A percentile compares a stretch with the other conserved stretches of the same genome.
Evolutionary conservation across 2,113 vertebrate species (phyloP).

Genomic region (Rattus rattus): DNA sequence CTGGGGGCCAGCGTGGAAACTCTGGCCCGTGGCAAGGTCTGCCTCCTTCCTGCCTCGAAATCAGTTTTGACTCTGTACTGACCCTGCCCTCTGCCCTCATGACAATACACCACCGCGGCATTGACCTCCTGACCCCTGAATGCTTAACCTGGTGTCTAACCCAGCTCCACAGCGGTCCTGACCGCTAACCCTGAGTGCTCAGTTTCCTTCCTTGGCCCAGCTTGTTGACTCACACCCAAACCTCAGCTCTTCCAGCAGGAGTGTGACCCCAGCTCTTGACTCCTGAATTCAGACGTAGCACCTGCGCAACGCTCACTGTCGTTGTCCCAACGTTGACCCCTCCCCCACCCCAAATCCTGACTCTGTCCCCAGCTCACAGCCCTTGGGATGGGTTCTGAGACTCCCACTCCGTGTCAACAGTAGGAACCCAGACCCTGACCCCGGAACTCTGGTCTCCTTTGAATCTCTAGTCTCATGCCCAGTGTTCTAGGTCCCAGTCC

Average conservation of each 20-base stretch:
- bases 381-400: not conserved
- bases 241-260: not conserved
- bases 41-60: not conserved
- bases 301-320: not conserved
- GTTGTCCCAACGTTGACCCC: not conserved
- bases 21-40: conserved; percentile 92
- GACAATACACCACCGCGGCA: not conserved
- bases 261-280: not conserved
- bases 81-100: not conserved
- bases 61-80: not conserved
- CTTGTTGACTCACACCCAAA: not conserved
- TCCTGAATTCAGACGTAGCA: not conserved
- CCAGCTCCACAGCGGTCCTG: not conserved
- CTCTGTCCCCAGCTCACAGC: not conserved
- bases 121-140: not conserved
- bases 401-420: not conserved
- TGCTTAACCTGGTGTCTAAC: not conserved
- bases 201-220: not conserved
- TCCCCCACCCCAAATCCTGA: not conserved
- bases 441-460: not conserved
- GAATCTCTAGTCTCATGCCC: not conserved
- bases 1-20: conserved; percentile 92
- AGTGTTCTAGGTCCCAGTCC: not conserved
- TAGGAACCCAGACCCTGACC: not conserved
- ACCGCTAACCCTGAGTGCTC: not conserved